Base-by-base conservation (phyloP, 2,888 invertebrate species). In the Dione vanillae region DNA sequence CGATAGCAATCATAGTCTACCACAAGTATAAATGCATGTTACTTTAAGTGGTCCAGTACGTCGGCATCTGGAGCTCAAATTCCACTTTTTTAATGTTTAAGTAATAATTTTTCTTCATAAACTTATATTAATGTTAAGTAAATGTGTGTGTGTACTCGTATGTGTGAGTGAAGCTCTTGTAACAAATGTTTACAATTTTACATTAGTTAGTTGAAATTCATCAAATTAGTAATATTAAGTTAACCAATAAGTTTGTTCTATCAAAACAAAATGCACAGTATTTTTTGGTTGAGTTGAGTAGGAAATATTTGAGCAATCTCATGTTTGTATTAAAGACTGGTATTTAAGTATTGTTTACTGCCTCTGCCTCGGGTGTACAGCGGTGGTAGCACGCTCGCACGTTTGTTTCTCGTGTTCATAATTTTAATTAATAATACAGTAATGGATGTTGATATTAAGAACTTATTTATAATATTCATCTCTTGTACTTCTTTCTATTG, bases 251-350 rank as follows among this genome's bases (percentile, higher is more conserved):
- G 16, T 66, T 37, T 66, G 19, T 16, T 66, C 37, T 56, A 19
- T 20, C 14, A 47, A 58, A 20, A 27, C 27, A 20, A 43, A 6
- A 45, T 61, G 43, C 59, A 61, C 59, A 45, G 59, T 61, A 45
- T 61, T 43, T 56, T 40, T 61, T 43, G 45, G n/a, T n/a, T 61
- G 43, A 43, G 11, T 43, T 61, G 61, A 61, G n/a, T 61, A 27
- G n/a, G n/a, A 43, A 49, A 64, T 37, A 11, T 16, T 47, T 19
- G 64, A 65, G 19, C 12, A 69, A 62, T 64, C 62, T 69, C 62
- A 64, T 69, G 12, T 64, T 19, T n/a, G 62, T 52, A 64, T 56
- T 47, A 45, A 70, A 72, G 72, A 72, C 72, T 72, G 72, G 56
- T 72, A 72, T 66, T 65, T 72, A 70, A 72, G 64, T 54, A 65